phyloP scores from a whole-genome alignment of 2,888 invertebrate genomes.

The Caenorhabditis parvicauda region DNA sequence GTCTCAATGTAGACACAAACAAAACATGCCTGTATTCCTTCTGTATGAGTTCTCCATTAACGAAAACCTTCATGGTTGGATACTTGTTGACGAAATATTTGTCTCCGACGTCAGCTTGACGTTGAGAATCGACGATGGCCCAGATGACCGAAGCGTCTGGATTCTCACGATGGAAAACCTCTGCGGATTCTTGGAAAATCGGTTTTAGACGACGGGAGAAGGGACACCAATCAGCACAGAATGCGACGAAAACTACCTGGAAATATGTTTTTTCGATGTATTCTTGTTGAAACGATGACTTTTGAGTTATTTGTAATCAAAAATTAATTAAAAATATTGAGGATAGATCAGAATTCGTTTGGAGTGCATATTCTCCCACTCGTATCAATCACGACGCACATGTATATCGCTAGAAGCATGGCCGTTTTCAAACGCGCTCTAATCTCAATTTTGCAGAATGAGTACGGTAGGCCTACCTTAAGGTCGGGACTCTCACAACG shows the following conservation, averaged over 20 bases:
- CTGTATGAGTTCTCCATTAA: constrained; percentile 65
- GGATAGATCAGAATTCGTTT: constrained; percentile 4
- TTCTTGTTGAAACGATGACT: background rate
- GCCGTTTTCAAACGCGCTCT: too few relatives aligned
- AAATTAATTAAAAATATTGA: too few relatives aligned
- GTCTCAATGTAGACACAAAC: too few relatives aligned
- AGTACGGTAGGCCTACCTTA: too few relatives aligned
- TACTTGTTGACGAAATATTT: constrained; percentile 95
- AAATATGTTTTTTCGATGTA: constrained; percentile 1
- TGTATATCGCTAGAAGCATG: too few relatives aligned
- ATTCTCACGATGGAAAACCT: constrained; percentile 62
- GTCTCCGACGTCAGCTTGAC: constrained; percentile 73
- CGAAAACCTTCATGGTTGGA: constrained; percentile 89
- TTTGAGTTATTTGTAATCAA: background rate
- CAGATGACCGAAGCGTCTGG: constrained; percentile 46
- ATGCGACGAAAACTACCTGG: constrained; percentile 91
- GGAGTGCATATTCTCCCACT: too few relatives aligned
- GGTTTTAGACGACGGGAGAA: constrained; percentile 95
- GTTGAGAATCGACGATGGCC: constrained; percentile 58
- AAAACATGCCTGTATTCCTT: constrained; percentile 64
- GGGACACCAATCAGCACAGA: constrained; percentile 99
- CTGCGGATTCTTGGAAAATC: constrained; percentile 91
- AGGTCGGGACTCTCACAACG: too few relatives aligned
- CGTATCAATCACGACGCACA: too few relatives aligned
- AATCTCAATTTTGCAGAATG: too few relatives aligned